Base-by-base conservation (phyloP, 2,113 vertebrate genomes). In the Labeo rohita region DNA sequence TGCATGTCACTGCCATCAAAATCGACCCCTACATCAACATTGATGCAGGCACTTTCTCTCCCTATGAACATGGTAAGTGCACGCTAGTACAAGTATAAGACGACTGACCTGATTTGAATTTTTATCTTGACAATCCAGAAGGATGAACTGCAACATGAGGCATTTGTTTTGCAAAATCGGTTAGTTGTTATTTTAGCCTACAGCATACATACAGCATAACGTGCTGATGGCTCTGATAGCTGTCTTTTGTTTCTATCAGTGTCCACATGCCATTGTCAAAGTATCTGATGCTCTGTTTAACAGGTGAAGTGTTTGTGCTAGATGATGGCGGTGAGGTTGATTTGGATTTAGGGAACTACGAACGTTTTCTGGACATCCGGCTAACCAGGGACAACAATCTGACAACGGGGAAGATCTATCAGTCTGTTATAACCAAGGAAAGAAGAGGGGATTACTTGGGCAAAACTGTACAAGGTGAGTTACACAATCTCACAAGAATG, bases 11-110 rank as follows among this genome's bases (percentile, higher is more conserved):
- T 2, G 96, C 98, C 75, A 99, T 99, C 91, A 99, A 99, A 92
- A 98, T 99, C 86, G 97, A 99, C 87, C 98, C 98, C 0, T 99
- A 99, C 91, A 99, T 99, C 92, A 99, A 99, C 90, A 99, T 99
- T 21, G 98, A 99, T 6, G 98, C 98, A 0, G 98, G 97, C 52
- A 99, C 97, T 2, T 99, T 98, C 90, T 99, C 98, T 0, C 98
- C 98, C 0, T 99, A 99, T 18, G 98, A 99, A 84, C 98, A 99
- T 2, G 98, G 98, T 99, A 94, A 88, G 95, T 85, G 16, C 47
- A 52, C 0, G 6, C 50, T 78, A 28, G 28, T 28, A 28, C 2
- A 28, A 36, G 49, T 56, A 28, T 28, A 50, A 52, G 28, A 2
- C 21, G 10, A 47, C 23, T 49, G 4, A 3, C 3, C 7, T 18